Base-by-base conservation (phyloP, 1,140 invertebrate genomes). In the Meloidogyne exigua region DNA sequence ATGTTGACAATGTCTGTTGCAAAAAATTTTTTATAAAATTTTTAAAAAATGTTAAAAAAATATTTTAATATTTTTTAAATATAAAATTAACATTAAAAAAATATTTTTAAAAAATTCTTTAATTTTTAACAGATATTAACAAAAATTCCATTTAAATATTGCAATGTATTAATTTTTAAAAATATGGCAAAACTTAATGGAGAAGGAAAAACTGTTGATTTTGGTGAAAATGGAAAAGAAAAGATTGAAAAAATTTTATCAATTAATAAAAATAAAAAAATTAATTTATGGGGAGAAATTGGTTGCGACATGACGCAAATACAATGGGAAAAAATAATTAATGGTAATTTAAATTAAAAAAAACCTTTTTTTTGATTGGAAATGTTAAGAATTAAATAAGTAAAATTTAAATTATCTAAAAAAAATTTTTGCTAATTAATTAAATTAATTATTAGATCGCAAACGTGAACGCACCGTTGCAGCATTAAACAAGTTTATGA, bases 401-500 rank as follows among this genome's bases (percentile, higher is more conserved):
- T 44, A 44, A 44, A 44, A 44, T 44, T 44, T 44, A 15, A 18
- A 44, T 44, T 1, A 44, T 2, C 2, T 7, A 44, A 15, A 44
- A 44, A 15, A n/a, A n/a, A 7, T 57, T 5, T 57, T 57, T n/a
- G n/a, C 21, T 9, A 9, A 4, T n/a, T 7, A 57, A 57, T n/a
- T n/a, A 57, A 57, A n/a, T 1, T n/a, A 7, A n/a, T n/a, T 18
- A 18, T 21, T 57, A 57, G 49, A 57, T 57, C 49, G n/a, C 0
- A 57, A 57, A 12, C 49, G 49, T 1, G 49, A 57, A 57, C 18
- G 18, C 5, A 57, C 49, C 7, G 72, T 64, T 32, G 72, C 23
- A 15, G 11, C 72, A 13, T 21, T 73, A 65, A 65, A 23, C 57
- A 65, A 66, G 23, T 57, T 73, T 32, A 66, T 64, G 23, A 26